Conservation (phyloP, 92 coral and sea anemone species). For the Paragorgia papillata region DNA sequence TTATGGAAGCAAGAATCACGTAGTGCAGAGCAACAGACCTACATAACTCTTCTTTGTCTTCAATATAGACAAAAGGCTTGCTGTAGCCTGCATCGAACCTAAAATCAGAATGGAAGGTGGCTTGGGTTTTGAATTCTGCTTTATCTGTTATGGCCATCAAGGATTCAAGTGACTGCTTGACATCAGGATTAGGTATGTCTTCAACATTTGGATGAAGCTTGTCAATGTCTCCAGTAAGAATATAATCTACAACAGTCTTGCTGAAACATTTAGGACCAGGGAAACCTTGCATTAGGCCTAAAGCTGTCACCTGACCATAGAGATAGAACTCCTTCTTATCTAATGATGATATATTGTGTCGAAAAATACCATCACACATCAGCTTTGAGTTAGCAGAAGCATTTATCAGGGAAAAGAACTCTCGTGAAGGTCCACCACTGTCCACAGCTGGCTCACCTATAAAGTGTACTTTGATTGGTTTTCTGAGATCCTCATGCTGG, state of each 20-base stretch:
- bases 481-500: too few relatives aligned
- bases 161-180: conserved; percentile 41
- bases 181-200: conserved; percentile 52
- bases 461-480: too few relatives aligned
- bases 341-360: conserved; percentile 42
- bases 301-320: conserved; percentile 41
- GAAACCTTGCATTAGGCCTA: conserved; percentile 48
- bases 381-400: conserved; percentile 10
- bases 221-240: conserved; percentile 31
- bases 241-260: conserved; percentile 48
- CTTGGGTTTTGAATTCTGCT: conserved; percentile 50
- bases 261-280: conserved; percentile 50
- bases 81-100: conserved; percentile 64
- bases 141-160: conserved; percentile 49
- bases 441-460: too few relatives aligned
- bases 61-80: conserved; percentile 56
- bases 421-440: conserved; percentile 1
- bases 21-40: conserved; percentile 37
- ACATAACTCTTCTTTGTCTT: conserved; percentile 57
- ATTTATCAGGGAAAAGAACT: conserved; percentile 12
- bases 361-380: conserved; percentile 22
- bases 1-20: conserved; percentile 35
- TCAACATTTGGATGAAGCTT: conserved; percentile 49
- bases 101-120: conserved; percentile 54
- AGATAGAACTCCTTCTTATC: neutral